Evolutionary conservation across 2,888 invertebrate genomes (phyloP).

Genomic region (Melinopterus prodromus): DNA sequence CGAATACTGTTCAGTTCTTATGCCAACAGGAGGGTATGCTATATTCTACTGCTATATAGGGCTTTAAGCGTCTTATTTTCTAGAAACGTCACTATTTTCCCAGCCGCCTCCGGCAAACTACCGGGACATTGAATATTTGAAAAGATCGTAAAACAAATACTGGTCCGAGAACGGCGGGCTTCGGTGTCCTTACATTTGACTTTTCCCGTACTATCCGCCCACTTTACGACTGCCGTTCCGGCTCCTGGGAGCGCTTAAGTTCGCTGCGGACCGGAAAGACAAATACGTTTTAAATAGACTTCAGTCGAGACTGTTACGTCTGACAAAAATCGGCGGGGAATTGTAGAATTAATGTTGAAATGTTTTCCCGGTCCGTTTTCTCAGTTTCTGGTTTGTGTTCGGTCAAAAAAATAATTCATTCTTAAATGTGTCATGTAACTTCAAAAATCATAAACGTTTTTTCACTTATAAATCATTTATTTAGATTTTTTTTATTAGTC

Average conservation of each 20-base stretch:
- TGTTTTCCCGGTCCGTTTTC: background rate
- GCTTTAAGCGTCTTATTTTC: background rate
- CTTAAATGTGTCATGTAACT: background rate
- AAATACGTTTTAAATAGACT: background rate
- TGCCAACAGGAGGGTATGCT: background rate
- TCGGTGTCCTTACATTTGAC: constrained; percentile 4
- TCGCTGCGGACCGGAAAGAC: constrained; percentile 4
- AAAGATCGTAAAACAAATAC: constrained; percentile 4
- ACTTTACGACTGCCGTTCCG: background rate
- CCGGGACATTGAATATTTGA: background rate
- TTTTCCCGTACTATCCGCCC: background rate
- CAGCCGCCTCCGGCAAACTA: background rate
- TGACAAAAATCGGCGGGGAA: background rate
- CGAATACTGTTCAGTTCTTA: background rate
- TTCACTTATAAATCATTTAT: too few species aligned
- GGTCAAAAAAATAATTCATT: background rate
- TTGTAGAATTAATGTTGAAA: background rate
- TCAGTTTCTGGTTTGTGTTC: background rate
- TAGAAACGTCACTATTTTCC: background rate
- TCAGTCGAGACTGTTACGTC: background rate
- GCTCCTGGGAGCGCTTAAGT: background rate
- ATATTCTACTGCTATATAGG: background rate
- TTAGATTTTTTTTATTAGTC: too few species aligned
- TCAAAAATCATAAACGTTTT: too few species aligned
- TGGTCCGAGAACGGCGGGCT: background rate